phyloP scores from a whole-genome alignment of 92 coral and sea anemone genomes.

The Metridium senile region DNA sequence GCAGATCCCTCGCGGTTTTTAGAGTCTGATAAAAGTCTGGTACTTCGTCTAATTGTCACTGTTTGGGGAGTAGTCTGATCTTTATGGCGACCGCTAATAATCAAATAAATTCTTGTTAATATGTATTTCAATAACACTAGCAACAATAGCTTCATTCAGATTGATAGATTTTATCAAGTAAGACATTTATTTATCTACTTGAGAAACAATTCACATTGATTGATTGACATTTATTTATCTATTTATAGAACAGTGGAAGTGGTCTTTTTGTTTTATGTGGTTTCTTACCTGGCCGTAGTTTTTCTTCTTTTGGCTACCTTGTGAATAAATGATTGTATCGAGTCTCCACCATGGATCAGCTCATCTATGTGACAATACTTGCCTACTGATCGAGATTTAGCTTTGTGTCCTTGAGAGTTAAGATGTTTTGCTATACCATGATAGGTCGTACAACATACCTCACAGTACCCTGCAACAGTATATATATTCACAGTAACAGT shows the following conservation, averaged over 20 bases:
- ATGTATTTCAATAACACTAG: too few species aligned
- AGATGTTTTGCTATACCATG: constrained; percentile 49
- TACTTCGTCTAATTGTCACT: constrained; percentile 24
- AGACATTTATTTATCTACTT: too few species aligned
- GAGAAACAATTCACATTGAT: too few species aligned
- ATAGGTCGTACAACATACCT: constrained; percentile 71
- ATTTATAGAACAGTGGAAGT: background rate
- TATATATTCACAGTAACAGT: background rate
- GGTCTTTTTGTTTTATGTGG: background rate
- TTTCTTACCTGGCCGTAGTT: background rate
- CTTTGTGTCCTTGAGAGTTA: constrained; percentile 50
- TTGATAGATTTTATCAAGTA: too few species aligned
- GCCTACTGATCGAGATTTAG: constrained; percentile 41
- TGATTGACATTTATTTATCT: too few species aligned
- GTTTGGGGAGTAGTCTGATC: constrained; percentile 5
- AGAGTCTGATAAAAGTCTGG: constrained; percentile 6
- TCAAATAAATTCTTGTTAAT: background rate
- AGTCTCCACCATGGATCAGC: constrained; percentile 62
- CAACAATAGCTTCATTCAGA: too few species aligned
- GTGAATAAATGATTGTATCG: constrained; percentile 56
- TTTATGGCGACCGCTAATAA: background rate
- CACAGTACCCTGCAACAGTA: constrained; percentile 70
- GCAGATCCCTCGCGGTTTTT: constrained; percentile 38
- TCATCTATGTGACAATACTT: constrained; percentile 68
- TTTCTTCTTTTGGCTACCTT: constrained; percentile 13